Evolutionary conservation across 1,140 invertebrate genomes (phyloP), one percentile per base, ranked within the genome.

Genomic region (Bombus confusus): DNA sequence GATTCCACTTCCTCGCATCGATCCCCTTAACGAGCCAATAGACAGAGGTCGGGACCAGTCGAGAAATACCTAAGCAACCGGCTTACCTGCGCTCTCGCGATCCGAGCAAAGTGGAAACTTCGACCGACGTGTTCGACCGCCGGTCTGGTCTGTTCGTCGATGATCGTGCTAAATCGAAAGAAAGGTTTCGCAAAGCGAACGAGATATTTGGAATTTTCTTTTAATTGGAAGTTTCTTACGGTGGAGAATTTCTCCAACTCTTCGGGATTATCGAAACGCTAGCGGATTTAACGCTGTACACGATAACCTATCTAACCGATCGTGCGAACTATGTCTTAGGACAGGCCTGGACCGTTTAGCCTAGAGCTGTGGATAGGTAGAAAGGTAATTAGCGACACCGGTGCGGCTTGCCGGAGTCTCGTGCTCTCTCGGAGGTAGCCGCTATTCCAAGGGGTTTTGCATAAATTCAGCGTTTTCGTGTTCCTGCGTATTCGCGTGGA

Each of bases 401-500:
- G 28, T 5, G 41, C 6, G 15, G 0, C n/a, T 34, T 47, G 15
- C 72, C 34, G 43, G 41, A 31, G 37, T 6, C 66, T 72, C 12
- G 1, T 12, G 9, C 22, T 25, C 18, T 39, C 68, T 25, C 22
- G 22, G 13, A 72, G 39, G 28, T 43, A 72, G 37, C 25, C 69
- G 15, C 31, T 71, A 0, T 6, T 5, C 41, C 5, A 3, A 31
- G 28, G 71, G 57, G 13, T 41, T 62, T 41, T 9, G 59, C 59
- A 62, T 78, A 78, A 78, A 78, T 78, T 31, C 25, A 25, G 10
- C 1, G 37, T 41, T 41, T 77, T 76, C 74, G 74, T 59, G 52
- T 62, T 25, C 18, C 75, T 31, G 52, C 22, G 52, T 76, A 59
- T 39, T 37, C 22, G 9, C 74, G 57, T 41, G 3, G 28, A 62